These are phyloP conservation scores for Cyclophora punctaria DNA, from an alignment of 2,888 invertebrate species.

Conservation along the genomic window DNA sequence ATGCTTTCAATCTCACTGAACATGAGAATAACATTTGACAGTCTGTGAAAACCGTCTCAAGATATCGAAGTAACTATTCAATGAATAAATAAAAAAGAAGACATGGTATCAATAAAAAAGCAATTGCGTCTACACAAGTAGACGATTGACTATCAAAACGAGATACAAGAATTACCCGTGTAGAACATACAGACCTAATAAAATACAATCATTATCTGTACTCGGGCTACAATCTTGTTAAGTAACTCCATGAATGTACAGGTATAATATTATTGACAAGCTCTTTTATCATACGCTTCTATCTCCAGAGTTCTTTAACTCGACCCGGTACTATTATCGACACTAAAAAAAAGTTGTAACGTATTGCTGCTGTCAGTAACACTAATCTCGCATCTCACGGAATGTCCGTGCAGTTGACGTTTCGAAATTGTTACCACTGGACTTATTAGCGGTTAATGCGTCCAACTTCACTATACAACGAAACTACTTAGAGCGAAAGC, in stretches of 20 bases:
- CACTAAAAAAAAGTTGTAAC: slow-evolving; percentile 55
- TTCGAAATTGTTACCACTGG: slow-evolving; percentile 59
- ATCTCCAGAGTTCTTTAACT: slow-evolving; percentile 40
- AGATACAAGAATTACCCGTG: slow-evolving; percentile 38
- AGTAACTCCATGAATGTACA: slow-evolving; percentile 48
- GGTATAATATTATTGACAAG: slow-evolving; percentile 64
- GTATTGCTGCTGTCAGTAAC: slow-evolving; percentile 52
- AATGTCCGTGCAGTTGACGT: slow-evolving; percentile 47
- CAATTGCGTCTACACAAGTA: slow-evolving; percentile 13
- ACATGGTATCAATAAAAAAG: slow-evolving; percentile 1
- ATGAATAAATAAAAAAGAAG: slow-evolving; percentile 4
- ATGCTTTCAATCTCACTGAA: no score
- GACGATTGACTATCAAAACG: slow-evolving; percentile 27
- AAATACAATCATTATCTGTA: slow-evolving; percentile 56
- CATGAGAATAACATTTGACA: no score
- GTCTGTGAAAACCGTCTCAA: neutral
- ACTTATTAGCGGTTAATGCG: slow-evolving; percentile 61
- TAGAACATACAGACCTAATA: slow-evolving; percentile 44
- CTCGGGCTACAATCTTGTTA: slow-evolving; percentile 60
- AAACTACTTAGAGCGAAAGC: slow-evolving; percentile 47
- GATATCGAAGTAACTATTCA: slow-evolving; percentile 8
- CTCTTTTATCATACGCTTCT: slow-evolving; percentile 47
- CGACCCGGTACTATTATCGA: slow-evolving; percentile 45
- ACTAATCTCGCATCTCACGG: slow-evolving; percentile 57
- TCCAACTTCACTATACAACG: slow-evolving; percentile 46